Evolutionary conservation across 2,113 vertebrate genomes (phyloP).

Genomic region (Lophura nycthemera): DNA sequence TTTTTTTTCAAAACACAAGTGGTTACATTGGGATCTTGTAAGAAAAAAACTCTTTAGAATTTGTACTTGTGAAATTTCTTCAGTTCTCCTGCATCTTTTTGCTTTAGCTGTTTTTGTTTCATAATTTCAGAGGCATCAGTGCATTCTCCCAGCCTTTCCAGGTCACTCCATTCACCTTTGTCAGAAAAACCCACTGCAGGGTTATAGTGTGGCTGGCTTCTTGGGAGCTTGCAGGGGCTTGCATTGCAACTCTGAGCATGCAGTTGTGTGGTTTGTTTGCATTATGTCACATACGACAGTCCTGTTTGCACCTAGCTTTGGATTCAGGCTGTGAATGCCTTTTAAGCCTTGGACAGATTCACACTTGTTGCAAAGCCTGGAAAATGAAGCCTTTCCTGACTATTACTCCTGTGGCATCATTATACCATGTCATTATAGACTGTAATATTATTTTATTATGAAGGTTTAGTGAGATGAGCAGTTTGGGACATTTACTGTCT

Average conservation of each 20-base stretch:
- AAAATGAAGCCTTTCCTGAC: slow-evolving; percentile 36
- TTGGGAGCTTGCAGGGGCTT: not conserved
- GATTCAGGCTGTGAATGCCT: not conserved
- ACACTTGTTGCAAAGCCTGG: slow-evolving; percentile 34
- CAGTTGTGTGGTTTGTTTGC: not conserved
- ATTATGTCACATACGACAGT: not conserved
- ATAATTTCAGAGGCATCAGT: not conserved
- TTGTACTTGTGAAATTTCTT: not conserved
- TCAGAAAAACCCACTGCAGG: not conserved
- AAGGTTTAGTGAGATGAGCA: slow-evolving; percentile 62
- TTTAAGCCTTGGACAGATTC: slow-evolving; percentile 20
- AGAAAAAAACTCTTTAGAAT: not conserved
- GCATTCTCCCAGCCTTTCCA: not conserved
- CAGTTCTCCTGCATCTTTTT: not conserved
- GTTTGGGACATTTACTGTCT: slow-evolving; percentile 59
- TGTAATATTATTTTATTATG: slow-evolving; percentile 51
- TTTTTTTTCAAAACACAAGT: not conserved
- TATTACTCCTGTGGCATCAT: slow-evolving; percentile 39
- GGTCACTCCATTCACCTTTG: not conserved
- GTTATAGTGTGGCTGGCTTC: not conserved
- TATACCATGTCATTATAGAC: slow-evolving; percentile 48
- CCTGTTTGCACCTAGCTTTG: not conserved
- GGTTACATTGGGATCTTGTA: not conserved
- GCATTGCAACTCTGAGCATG: not conserved
- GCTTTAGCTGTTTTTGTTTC: not conserved